Percentiles rank a stretch among this genome's conserved stretches.
These are phyloP conservation scores for Cottoperca gobio DNA, from an alignment of 2,797 vertebrate species.

Conservation along the genomic window DNA sequence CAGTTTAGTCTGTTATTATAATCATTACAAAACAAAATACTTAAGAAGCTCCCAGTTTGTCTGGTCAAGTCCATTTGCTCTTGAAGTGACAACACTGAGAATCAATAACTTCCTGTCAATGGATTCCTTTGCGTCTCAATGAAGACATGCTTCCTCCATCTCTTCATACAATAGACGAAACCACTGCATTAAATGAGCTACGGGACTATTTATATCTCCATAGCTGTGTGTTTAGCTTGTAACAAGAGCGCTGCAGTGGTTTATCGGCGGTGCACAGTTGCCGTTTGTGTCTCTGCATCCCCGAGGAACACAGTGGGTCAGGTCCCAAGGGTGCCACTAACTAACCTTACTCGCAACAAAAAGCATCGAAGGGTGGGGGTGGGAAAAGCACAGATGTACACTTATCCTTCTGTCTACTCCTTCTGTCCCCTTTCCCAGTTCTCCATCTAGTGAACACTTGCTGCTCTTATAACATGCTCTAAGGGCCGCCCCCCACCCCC, in stretches of 20 bases:
- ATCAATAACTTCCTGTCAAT: constrained; percentile 50
- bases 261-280: constrained; percentile 47
- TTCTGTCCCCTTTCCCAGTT: constrained; percentile 52
- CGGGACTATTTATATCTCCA: constrained; percentile 18
- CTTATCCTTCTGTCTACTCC: constrained; percentile 57
- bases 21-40: background rate
- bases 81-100: constrained; percentile 29
- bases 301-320: constrained; percentile 53
- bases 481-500: constrained; percentile 9
- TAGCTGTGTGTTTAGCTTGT: constrained; percentile 20
- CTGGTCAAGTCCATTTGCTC: constrained; percentile 13
- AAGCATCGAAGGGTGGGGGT: constrained; percentile 44
- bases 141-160: constrained; percentile 15
- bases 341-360: constrained; percentile 48
- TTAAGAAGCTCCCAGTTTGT: background rate
- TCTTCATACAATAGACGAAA: constrained; percentile 14
- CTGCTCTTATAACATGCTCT: constrained; percentile 44
- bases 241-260: constrained; percentile 12
- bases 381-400: constrained; percentile 69
- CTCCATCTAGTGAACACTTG: constrained; percentile 44
- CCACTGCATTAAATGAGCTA: constrained; percentile 20
- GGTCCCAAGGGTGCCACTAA: constrained; percentile 57
- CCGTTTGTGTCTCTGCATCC: constrained; percentile 45
- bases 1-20: background rate
- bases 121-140: constrained; percentile 31